Evolutionary conservation across 2,113 vertebrate species (phyloP), one percentile per base, ranked within the genome.

Genomic region (Forbesichthys papilliferus): DNA sequence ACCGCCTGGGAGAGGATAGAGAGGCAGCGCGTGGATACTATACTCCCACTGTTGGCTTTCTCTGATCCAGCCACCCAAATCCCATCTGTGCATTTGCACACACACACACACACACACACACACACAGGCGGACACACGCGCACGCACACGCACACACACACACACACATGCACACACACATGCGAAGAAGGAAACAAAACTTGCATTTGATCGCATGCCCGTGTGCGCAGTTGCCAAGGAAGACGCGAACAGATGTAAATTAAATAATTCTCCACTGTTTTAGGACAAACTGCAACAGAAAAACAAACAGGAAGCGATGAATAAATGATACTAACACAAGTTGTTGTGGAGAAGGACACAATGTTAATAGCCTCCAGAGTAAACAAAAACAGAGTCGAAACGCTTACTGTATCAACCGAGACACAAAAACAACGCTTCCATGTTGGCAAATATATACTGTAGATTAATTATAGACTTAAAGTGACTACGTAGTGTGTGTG

Each of bases 61-160:
- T 55, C 69, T 71, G 68, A 74, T 86, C 82, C 69, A 77, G 75
- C 78, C 84, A 84, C 81, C 73, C 68, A 56, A 84, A 82, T 87
- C 78, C 88, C 84, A 88, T 89, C 88, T 88, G 84, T 69, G 62
- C 79, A 73, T 83, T 87, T 83, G 82, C 83, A 87, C 75, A 81
- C 77, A 81, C 73, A 51, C 72, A 74, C 27, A 34, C 12, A 64
- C 74, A 56, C 76, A 68, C 47, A 66, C 72, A 74, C 27, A 34
- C 12, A 64, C 74, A 56, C 76, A 68, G 20, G 20, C 20, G 20
- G 20, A 20, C 47, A 66, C 74, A 56, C 2, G 27, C 27, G 27
- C 75, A 68, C 47, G 61, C 79, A 73, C 81, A 86, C 82, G 82
- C 83, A 87, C 75, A 79, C 77, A 81, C 73, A 51, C 72, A 73